Conservation (phyloP, 2,888 invertebrate species). For the Dasypogon diadema region DNA sequence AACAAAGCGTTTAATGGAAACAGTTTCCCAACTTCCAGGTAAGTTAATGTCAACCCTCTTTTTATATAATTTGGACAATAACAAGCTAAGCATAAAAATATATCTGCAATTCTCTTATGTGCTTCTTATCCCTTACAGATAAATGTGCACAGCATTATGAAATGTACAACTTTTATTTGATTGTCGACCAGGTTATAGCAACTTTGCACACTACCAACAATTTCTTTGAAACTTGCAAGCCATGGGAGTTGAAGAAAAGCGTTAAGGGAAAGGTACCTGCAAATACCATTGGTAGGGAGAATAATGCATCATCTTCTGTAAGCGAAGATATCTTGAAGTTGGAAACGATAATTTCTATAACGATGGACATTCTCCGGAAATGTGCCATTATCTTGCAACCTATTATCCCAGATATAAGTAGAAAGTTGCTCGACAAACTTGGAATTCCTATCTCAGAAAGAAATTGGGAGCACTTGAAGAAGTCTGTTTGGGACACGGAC, state of each 20-base stretch:
- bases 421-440: slow-evolving; percentile 78
- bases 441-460: slow-evolving; percentile 69
- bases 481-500: background rate
- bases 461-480: slow-evolving; percentile 69
- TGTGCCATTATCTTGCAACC: slow-evolving; percentile 86
- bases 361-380: slow-evolving; percentile 87
- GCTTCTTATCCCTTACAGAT: slow-evolving; percentile 66
- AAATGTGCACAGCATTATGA: slow-evolving; percentile 78
- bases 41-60: slow-evolving; percentile 59
- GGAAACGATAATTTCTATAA: slow-evolving; percentile 81
- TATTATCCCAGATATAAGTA: slow-evolving; percentile 81
- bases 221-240: slow-evolving; percentile 87
- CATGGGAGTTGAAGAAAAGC: slow-evolving; percentile 85
- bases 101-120: background rate
- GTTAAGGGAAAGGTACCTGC: background rate
- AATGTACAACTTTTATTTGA: slow-evolving; percentile 85
- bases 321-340: slow-evolving; percentile 72
- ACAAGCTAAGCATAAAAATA: background rate
- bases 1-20: slow-evolving; percentile 71
- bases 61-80: background rate
- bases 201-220: slow-evolving; percentile 83
- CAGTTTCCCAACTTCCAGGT: slow-evolving; percentile 73
- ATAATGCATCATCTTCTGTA: slow-evolving; percentile 39
- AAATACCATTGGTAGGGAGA: slow-evolving; percentile 39
- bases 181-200: slow-evolving; percentile 81